phyloP scores from a whole-genome alignment of 2,888 invertebrate genomes.

The Serrognathus titanus region DNA sequence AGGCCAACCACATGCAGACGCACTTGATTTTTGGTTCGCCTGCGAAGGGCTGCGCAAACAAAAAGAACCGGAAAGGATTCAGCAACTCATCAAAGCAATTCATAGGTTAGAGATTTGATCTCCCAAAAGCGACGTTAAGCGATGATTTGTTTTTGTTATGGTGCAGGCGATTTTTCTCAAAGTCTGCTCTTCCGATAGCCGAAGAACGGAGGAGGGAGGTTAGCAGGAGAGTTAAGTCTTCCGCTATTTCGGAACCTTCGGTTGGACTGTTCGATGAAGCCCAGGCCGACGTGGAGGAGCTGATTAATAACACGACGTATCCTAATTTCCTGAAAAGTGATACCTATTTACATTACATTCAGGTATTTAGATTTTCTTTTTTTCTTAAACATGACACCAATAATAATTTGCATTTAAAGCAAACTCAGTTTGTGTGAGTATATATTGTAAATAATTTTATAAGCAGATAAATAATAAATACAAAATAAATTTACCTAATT shows the following conservation, averaged over 20 bases:
- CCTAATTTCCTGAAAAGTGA: slow-evolving; percentile 91
- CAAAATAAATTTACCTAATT: too few species aligned
- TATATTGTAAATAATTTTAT: too few species aligned
- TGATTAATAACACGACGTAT: slow-evolving; percentile 85
- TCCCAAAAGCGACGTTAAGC: background rate
- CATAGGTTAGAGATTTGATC: slow-evolving; percentile 59
- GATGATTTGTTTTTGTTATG: background rate
- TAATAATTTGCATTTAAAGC: too few species aligned
- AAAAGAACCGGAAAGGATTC: slow-evolving; percentile 66
- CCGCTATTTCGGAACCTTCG: slow-evolving; percentile 55
- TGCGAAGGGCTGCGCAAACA: slow-evolving; percentile 84
- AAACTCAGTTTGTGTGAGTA: too few species aligned
- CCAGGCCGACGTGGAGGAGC: slow-evolving; percentile 65
- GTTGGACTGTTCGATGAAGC: slow-evolving; percentile 80
- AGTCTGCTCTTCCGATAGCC: slow-evolving; percentile 76
- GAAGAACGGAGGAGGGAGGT: slow-evolving; percentile 78
- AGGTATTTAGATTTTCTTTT: slow-evolving; percentile 47
- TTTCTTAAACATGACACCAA: too few species aligned
- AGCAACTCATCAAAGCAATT: slow-evolving; percentile 77
- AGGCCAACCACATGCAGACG: slow-evolving; percentile 73
- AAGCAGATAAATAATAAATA: too few species aligned
- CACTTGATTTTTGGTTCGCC: slow-evolving; percentile 91
- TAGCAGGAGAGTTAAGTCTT: slow-evolving; percentile 69
- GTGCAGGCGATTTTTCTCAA: slow-evolving; percentile 66
- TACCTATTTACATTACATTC: slow-evolving; percentile 82